Evolutionary conservation across 2,888 invertebrate genomes (phyloP).

Genomic region (Epinotia ramella): DNA sequence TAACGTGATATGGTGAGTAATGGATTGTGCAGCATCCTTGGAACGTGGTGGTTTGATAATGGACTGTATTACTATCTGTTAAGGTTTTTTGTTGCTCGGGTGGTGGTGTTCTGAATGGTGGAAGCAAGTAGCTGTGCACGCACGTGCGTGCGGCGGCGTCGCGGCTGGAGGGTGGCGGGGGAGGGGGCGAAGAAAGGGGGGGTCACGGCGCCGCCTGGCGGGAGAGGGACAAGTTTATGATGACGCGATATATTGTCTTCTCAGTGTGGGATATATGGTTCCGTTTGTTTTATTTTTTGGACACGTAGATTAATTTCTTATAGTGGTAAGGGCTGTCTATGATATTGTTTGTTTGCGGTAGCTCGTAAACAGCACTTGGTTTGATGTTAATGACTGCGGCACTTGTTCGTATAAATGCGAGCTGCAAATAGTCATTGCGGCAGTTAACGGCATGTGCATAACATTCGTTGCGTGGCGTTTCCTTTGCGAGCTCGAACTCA

Average conservation of each 20-base stretch:
- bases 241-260: conserved; percentile 80
- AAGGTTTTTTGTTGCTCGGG: conserved; percentile 65
- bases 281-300: conserved; percentile 78
- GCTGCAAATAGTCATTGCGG: conserved; percentile 53
- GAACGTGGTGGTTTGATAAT: conserved; percentile 54
- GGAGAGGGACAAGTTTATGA: conserved; percentile 81
- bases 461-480: conserved; percentile 67
- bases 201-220: conserved; percentile 78
- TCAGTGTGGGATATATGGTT: conserved; percentile 79
- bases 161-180: conserved; percentile 53
- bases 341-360: conserved; percentile 44
- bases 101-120: conserved; percentile 56
- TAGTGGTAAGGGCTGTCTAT: conserved; percentile 54
- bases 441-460: conserved; percentile 61
- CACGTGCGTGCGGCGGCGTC: conserved; percentile 75
- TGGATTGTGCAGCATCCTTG: conserved; percentile 65
- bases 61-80: conserved; percentile 61
- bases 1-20: conserved; percentile 75
- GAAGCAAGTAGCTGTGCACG: conserved; percentile 70
- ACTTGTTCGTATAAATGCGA: conserved; percentile 56
- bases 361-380: conserved; percentile 33
- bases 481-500: conserved; percentile 65
- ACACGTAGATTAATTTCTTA: conserved; percentile 77
- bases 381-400: conserved; percentile 35
- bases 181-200: conserved; percentile 55